A percentile compares a stretch with the other conserved stretches of the same genome.
These are phyloP conservation scores for Herpetotheres cachinnans DNA, from an alignment of 2,113 vertebrate genomes.

Conservation along the genomic window DNA sequence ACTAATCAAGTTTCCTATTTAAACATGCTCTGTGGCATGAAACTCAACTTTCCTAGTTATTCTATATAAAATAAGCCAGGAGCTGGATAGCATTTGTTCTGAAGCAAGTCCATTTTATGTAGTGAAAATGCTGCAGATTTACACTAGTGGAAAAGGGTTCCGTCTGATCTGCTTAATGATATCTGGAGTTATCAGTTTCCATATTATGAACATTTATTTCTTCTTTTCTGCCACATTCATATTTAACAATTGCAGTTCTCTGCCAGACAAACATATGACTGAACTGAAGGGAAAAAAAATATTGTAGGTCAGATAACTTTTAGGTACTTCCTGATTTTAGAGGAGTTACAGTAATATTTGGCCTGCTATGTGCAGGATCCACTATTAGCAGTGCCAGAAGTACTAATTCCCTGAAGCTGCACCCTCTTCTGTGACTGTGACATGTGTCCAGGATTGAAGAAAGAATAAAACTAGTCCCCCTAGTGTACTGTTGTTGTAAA, in stretches of 20 bases:
- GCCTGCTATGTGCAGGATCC: not conserved
- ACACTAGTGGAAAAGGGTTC: not conserved
- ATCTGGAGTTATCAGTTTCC: not conserved
- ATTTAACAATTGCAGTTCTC: not conserved
- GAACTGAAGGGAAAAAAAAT: not conserved
- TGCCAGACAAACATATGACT: not conserved
- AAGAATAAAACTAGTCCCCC: constrained; percentile 53
- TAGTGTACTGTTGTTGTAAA: constrained; percentile 55
- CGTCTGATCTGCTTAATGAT: not conserved
- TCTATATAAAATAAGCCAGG: not conserved
- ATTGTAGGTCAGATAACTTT: not conserved
- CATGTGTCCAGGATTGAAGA: not conserved
- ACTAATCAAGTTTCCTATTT: not conserved
- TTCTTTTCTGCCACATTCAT: not conserved
- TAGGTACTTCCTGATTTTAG: not conserved
- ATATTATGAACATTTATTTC: not conserved
- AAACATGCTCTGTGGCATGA: not conserved
- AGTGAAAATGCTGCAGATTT: not conserved
- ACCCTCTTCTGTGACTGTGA: not conserved
- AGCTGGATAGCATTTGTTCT: not conserved
- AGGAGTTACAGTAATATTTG: not conserved
- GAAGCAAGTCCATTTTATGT: not conserved
- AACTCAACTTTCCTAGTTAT: not conserved
- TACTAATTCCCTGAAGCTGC: not conserved
- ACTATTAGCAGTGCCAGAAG: not conserved